Conservation (phyloP, 2,797 vertebrate genomes). For the Fistularia commersonii region DNA sequence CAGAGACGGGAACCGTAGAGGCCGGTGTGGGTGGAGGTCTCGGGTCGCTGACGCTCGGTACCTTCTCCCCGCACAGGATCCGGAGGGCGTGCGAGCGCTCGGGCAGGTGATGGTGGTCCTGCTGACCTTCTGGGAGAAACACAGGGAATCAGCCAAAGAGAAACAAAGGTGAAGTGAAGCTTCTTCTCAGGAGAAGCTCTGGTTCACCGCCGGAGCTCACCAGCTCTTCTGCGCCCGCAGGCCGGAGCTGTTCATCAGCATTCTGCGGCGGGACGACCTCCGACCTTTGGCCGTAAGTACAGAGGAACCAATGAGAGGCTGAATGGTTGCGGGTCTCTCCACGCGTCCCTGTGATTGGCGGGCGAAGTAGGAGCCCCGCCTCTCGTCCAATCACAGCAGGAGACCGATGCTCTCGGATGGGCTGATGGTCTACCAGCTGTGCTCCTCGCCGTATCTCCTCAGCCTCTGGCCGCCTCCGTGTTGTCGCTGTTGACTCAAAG, state of each 20-base stretch:
- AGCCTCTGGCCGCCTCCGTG: constrained; percentile 83
- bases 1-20: too few species aligned
- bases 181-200: background rate
- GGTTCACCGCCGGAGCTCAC: background rate
- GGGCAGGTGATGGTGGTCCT: constrained; percentile 74
- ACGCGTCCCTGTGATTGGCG: background rate
- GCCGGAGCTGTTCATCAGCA: constrained; percentile 60
- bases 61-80: constrained; percentile 61
- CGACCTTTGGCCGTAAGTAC: constrained; percentile 63
- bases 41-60: background rate
- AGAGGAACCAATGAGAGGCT: background rate
- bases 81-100: constrained; percentile 71
- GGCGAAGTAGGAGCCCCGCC: too few species aligned
- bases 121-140: constrained; percentile 76
- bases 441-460: constrained; percentile 7
- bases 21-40: background rate
- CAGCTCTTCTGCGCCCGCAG: constrained; percentile 40
- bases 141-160: constrained; percentile 66
- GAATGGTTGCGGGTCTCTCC: background rate
- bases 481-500: constrained; percentile 77
- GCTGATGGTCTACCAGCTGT: too few species aligned
- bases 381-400: too few species aligned
- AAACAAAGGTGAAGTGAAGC: constrained; percentile 60
- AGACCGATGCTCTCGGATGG: too few species aligned
- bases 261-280: constrained; percentile 58